Percentiles rank a stretch among this genome's conserved stretches.
Conservation (phyloP, 1,140 invertebrate species). For the Drosophila sturtevanti region DNA sequence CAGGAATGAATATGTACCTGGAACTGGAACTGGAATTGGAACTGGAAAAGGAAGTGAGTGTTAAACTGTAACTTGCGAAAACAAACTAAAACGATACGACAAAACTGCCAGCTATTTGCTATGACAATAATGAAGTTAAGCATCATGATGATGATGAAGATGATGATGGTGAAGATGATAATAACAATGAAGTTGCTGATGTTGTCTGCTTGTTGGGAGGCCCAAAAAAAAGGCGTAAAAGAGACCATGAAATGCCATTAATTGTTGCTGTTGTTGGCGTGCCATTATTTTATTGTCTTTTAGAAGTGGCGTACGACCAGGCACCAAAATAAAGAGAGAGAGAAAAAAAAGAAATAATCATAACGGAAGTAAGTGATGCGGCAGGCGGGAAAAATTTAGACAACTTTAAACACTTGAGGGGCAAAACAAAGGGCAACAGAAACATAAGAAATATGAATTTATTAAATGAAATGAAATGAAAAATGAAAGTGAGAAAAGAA, state of each 20-base stretch:
- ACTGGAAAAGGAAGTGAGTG: constrained; percentile 60
- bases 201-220: constrained; percentile 30
- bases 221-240: constrained; percentile 69
- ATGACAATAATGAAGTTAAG: not conserved
- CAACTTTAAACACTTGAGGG: constrained; percentile 64
- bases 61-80: constrained; percentile 56
- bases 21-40: no score
- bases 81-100: constrained; percentile 71
- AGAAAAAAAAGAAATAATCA: constrained; percentile 24
- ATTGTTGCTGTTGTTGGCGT: constrained; percentile 44
- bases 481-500: constrained; percentile 68
- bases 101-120: constrained; percentile 47
- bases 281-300: constrained; percentile 29
- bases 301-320: constrained; percentile 45
- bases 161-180: not conserved
- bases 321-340: constrained; percentile 21
- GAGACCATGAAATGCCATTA: constrained; percentile 51
- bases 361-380: constrained; percentile 71
- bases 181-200: not conserved
- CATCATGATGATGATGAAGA: not conserved
- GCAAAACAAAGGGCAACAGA: constrained; percentile 42
- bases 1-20: constrained; percentile 42
- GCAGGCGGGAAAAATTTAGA: constrained; percentile 63
- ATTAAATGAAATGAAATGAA: constrained; percentile 78
- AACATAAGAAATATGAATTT: constrained; percentile 63